Evolutionary conservation across 2,888 invertebrate species (phyloP), one percentile per base, ranked within the genome.

Genomic region (Leptopilina drosophilae): DNA sequence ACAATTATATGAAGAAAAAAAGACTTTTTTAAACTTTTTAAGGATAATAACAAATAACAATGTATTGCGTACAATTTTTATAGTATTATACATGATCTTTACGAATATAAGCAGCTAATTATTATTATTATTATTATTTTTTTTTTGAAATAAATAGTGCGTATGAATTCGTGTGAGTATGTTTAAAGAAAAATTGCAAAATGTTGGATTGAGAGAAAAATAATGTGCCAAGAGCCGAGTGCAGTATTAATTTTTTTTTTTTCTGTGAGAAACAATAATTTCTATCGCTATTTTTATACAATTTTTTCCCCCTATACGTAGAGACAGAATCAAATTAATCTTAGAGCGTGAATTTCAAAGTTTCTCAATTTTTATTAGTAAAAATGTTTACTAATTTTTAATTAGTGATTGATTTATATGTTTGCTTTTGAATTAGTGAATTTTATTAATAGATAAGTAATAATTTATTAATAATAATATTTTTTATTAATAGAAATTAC

Each of bases 271-370:
- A 82, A 75, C 80, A 77, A 79, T 84, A 85, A 82, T 81, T 82
- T 80, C 82, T 82, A 85, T 82, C 83, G 82, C 78, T 82, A 82
- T 73, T 73, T 73, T 73, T 73, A 73, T 73, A 73, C 33, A 33
- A 15, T 56, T 56, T 20, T 26, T 33, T 73, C 56, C 5, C 8
- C n/a, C n/a, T 56, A 73, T 3, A 49, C 11, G 12, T 49, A 49
- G 49, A 49, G 15, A 73, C 73, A 56, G 73, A 73, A 73, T 73
- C 73, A 56, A 73, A 64, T 64, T 4, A 33, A 64, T 64, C 33
- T 14, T 64, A 64, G 62, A 62, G 62, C 33, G 33, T 64, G 33
- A 73, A 73, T 59, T 59, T n/a, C 33, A 20, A 73, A 33, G 33
- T 69, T 5, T 33, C 33, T 33, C 3, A 33, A 33, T 33, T 33